Evolutionary conservation across 2,113 vertebrate species (phyloP).

Genomic region (Semicossyphus pulcher): DNA sequence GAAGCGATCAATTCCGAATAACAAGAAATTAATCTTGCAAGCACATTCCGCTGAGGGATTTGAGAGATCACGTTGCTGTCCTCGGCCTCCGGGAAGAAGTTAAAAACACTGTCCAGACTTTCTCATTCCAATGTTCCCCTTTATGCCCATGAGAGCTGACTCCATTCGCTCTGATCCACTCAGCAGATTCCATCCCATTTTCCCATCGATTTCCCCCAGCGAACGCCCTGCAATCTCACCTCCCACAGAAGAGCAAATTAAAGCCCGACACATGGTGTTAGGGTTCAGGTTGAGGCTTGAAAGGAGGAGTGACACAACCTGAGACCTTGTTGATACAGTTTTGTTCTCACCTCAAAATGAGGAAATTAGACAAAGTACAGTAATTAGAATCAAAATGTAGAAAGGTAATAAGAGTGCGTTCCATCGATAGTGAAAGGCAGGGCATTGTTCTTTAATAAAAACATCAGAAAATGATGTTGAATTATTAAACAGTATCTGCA

Average conservation of each 20-base stretch:
- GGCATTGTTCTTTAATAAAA: slow-evolving; percentile 14
- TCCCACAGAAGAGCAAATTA: slow-evolving; percentile 74
- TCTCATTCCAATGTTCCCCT: slow-evolving; percentile 71
- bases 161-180: slow-evolving; percentile 73
- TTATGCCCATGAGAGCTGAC: slow-evolving; percentile 71
- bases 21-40: slow-evolving; percentile 70
- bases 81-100: slow-evolving; percentile 66
- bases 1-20: slow-evolving; percentile 66
- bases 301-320: slow-evolving; percentile 33
- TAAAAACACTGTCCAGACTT: slow-evolving; percentile 78
- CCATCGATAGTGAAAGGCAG: slow-evolving; percentile 23
- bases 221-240: slow-evolving; percentile 67
- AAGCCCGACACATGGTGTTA: slow-evolving; percentile 53
- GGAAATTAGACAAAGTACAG: slow-evolving; percentile 48
- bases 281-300: slow-evolving; percentile 46
- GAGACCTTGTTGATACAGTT: slow-evolving; percentile 25
- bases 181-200: slow-evolving; percentile 79
- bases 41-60: slow-evolving; percentile 58
- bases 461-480: slow-evolving; percentile 36
- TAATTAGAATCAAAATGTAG: slow-evolving; percentile 51
- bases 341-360: slow-evolving; percentile 45
- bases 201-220: slow-evolving; percentile 76
- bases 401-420: slow-evolving; percentile 23
- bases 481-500: slow-evolving; percentile 35
- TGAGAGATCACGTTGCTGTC: slow-evolving; percentile 62